Conservation (phyloP, 2,888 invertebrate species). For the Halocaridina rubra region DNA sequence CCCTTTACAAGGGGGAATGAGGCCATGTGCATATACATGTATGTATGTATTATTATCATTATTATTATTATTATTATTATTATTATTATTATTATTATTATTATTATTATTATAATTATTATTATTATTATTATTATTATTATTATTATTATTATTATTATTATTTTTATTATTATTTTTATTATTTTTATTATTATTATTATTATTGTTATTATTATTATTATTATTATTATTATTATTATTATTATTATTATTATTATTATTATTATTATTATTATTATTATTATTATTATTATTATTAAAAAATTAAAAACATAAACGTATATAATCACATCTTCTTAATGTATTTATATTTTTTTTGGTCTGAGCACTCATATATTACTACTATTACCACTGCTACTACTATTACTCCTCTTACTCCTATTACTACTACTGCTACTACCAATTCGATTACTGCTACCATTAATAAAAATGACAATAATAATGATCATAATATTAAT, state of each 20-base stretch:
- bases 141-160: not conserved
- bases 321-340: no score
- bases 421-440: no score
- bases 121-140: not conserved
- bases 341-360: not conserved
- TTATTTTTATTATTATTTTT: not conserved
- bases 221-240: not conserved
- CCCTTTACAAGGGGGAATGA: no score
- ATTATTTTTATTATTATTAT: not conserved
- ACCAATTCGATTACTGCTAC: no score
- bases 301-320: not conserved
- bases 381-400: not conserved
- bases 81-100: not conserved
- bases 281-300: not conserved
- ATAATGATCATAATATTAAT: no score
- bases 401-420: not conserved
- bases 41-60: not conserved
- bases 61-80: not conserved
- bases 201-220: not conserved
- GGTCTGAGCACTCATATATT: not conserved
- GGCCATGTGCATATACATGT: not conserved
- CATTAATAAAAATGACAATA: no score
- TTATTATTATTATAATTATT: not conserved
- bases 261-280: not conserved
- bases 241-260: not conserved